Evolutionary conservation across 1,140 invertebrate species (phyloP).

Genomic region (Papilio xuthus): DNA sequence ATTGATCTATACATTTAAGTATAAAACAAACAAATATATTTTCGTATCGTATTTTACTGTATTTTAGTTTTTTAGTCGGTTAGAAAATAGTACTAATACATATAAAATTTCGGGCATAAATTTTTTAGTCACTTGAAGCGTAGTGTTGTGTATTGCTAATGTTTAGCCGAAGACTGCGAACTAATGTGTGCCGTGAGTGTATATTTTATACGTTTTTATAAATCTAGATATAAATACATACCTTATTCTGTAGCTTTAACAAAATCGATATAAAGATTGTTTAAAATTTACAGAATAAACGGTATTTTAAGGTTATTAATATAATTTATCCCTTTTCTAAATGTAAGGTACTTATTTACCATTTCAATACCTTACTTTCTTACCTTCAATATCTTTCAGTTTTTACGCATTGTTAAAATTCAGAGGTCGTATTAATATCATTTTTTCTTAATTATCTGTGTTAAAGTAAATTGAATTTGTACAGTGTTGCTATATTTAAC

Average conservation of each 20-base stretch:
- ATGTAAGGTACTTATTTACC: constrained; percentile 32
- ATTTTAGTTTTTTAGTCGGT: too few relatives aligned
- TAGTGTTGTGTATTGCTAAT: constrained; percentile 65
- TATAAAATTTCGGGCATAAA: not conserved
- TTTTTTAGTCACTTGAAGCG: constrained; percentile 43
- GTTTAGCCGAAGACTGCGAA: constrained; percentile 73
- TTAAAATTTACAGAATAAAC: constrained; percentile 27
- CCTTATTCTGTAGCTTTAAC: constrained; percentile 40
- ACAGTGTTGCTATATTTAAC: not conserved
- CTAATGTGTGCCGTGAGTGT: constrained; percentile 72
- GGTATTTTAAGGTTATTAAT: constrained; percentile 26
- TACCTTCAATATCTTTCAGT: not conserved
- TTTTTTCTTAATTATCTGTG: not conserved
- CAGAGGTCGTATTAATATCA: not conserved
- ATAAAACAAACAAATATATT: too few relatives aligned
- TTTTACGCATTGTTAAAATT: constrained; percentile 8
- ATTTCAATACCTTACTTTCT: constrained; percentile 14
- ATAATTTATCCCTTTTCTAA: constrained; percentile 25
- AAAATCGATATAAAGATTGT: not conserved
- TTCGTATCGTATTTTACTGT: too few relatives aligned
- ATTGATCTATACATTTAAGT: too few relatives aligned
- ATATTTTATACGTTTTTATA: constrained; percentile 64
- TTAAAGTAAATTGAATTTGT: not conserved
- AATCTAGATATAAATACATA: constrained; percentile 54
- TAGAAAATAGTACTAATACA: too few relatives aligned